Evolutionary conservation across 2,888 invertebrate species (phyloP).

Genomic region (Ernsta delagoae): DNA sequence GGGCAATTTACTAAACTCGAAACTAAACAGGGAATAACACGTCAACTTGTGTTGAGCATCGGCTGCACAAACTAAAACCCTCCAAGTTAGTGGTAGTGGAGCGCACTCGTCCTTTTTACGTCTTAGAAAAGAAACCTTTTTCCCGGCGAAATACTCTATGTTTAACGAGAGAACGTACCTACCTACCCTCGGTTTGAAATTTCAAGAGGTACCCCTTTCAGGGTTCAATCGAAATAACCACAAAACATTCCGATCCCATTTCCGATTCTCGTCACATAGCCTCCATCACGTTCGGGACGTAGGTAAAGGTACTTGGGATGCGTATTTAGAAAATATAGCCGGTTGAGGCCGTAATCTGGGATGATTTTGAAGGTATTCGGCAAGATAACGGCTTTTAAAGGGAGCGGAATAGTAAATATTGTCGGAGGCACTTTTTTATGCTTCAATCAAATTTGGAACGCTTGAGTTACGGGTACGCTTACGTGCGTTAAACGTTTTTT

Average conservation of each 20-base stretch:
- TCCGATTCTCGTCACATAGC: conserved; percentile 77
- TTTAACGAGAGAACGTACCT: conserved; percentile 65
- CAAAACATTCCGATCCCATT: conserved; percentile 76
- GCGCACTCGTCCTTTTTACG: conserved; percentile 44
- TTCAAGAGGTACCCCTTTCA: conserved; percentile 71
- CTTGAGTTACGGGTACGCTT: neutral
- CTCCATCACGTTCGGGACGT: conserved; percentile 63
- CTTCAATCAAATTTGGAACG: conserved; percentile 23
- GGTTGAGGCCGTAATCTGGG: conserved; percentile 33
- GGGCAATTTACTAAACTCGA: neutral
- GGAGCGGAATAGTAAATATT: conserved; percentile 33
- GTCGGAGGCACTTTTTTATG: conserved; percentile 26
- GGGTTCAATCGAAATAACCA: conserved; percentile 78
- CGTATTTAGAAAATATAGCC: conserved; percentile 55
- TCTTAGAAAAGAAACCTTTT: conserved; percentile 55
- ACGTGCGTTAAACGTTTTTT: too few relatives aligned
- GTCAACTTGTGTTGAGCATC: conserved; percentile 29
- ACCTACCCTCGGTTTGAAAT: conserved; percentile 57
- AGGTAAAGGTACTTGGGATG: conserved; percentile 59
- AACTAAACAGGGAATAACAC: neutral
- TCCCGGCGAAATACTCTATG: conserved; percentile 59
- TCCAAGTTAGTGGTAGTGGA: conserved; percentile 19
- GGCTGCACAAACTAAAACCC: conserved; percentile 17
- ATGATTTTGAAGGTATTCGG: conserved; percentile 34
- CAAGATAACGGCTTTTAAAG: conserved; percentile 30